A percentile compares a stretch with the other conserved stretches of the same genome.
Conservation (phyloP, 2,797 vertebrate genomes). For the Epinephelus coioides region DNA sequence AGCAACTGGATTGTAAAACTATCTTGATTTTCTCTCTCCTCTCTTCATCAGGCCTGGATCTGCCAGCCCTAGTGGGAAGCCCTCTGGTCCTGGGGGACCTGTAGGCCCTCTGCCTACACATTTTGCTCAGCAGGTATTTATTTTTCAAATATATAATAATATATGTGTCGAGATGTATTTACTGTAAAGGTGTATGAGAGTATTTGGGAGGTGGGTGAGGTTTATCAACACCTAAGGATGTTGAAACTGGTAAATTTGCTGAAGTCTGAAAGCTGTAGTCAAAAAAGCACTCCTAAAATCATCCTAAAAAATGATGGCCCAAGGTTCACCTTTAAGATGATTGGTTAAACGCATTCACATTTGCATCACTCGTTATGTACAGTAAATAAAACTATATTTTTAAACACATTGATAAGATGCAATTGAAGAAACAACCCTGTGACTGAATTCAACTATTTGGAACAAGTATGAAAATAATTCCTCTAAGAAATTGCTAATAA, state of each 20-base stretch:
- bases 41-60: constrained; percentile 90
- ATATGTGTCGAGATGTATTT: neutral
- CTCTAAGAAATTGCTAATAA: constrained; percentile 31
- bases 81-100: constrained; percentile 89
- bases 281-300: neutral
- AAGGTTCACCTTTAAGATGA: neutral
- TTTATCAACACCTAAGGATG: neutral
- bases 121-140: constrained; percentile 94
- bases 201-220: neutral
- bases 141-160: neutral
- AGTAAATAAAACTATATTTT: neutral
- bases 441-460: neutral
- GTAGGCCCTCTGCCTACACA: constrained; percentile 93
- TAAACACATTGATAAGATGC: neutral
- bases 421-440: neutral
- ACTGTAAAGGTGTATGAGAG: neutral
- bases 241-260: neutral
- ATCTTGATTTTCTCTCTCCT: neutral
- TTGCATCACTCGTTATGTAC: neutral
- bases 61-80: constrained; percentile 96
- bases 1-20: neutral
- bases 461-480: constrained; percentile 30
- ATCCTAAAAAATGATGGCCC: neutral
- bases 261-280: neutral
- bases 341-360: neutral